Evolutionary conservation across 2,113 vertebrate species (phyloP).

Genomic region (Saccopteryx leptura): DNA sequence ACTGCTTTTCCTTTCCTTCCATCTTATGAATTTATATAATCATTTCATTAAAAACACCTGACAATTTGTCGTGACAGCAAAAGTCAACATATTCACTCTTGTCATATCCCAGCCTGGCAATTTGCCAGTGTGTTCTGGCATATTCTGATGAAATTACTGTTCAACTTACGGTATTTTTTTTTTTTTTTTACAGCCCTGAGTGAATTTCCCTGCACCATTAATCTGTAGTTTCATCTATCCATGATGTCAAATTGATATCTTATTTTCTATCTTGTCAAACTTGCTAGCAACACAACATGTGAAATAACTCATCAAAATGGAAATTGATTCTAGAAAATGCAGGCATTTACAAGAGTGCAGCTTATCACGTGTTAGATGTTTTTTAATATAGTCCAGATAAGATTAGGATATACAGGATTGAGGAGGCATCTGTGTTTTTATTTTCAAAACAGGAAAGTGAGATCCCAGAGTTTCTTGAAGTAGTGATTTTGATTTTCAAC

Average conservation of each 20-base stretch:
- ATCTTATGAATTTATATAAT: background rate
- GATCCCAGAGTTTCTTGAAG: conserved; percentile 19
- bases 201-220: conserved; percentile 72
- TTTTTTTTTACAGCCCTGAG: conserved; percentile 71
- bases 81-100: conserved; percentile 38
- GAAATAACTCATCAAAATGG: conserved; percentile 82
- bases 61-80: conserved; percentile 24
- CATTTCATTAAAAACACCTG: conserved; percentile 25
- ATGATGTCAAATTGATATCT: conserved; percentile 82
- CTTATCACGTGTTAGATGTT: conserved; percentile 73
- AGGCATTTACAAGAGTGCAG: conserved; percentile 80
- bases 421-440: conserved; percentile 49
- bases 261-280: conserved; percentile 66
- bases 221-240: conserved; percentile 80
- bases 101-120: conserved; percentile 58
- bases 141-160: conserved; percentile 75
- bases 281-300: conserved; percentile 78
- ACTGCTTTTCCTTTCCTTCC: conserved; percentile 49
- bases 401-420: rapidly evolving
- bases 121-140: conserved; percentile 62
- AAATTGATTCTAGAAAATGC: conserved; percentile 83
- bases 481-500: background rate
- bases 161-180: conserved; percentile 72
- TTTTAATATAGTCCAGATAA: conserved; percentile 72
- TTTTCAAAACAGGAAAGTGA: conserved; percentile 49